phyloP scores from a whole-genome alignment of 2,113 vertebrate species.

The Eptesicus fuscus region DNA sequence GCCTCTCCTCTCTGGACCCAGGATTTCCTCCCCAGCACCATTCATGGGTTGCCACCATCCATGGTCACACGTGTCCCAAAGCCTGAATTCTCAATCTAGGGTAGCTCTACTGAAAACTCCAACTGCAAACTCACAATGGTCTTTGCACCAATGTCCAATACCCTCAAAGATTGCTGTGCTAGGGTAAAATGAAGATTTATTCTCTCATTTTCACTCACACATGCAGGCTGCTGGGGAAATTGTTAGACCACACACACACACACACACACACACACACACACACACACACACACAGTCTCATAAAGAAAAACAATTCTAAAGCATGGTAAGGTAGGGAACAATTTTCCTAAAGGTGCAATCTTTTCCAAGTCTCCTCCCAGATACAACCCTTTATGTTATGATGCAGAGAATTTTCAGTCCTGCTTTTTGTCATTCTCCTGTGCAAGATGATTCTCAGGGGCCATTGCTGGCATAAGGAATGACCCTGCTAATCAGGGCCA shows the following conservation, averaged over 20 bases:
- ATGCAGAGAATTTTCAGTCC: background rate
- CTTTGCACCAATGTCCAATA: background rate
- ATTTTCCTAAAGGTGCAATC: background rate
- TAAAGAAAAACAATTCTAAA: background rate
- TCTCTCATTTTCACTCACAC: background rate
- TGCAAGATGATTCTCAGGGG: background rate
- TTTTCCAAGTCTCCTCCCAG: background rate
- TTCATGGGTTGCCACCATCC: background rate
- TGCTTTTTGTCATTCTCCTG: background rate
- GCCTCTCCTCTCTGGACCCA: background rate
- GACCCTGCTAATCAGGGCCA: background rate
- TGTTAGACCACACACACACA: background rate
- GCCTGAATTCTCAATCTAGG: background rate
- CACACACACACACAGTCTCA: background rate
- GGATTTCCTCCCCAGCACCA: background rate
- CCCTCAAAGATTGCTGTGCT: background rate
- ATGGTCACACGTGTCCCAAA: background rate
- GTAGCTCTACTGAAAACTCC: background rate
- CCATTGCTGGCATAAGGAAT: background rate
- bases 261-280: background rate
- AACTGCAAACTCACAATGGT: background rate
- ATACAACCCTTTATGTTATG: background rate
- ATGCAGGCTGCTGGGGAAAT: background rate
- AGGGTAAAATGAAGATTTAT: background rate
- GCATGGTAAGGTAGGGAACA: background rate